A percentile compares a stretch with the other conserved stretches of the same genome.
Conservation (phyloP, 2,888 invertebrate genomes). For the Amiota mariae region DNA sequence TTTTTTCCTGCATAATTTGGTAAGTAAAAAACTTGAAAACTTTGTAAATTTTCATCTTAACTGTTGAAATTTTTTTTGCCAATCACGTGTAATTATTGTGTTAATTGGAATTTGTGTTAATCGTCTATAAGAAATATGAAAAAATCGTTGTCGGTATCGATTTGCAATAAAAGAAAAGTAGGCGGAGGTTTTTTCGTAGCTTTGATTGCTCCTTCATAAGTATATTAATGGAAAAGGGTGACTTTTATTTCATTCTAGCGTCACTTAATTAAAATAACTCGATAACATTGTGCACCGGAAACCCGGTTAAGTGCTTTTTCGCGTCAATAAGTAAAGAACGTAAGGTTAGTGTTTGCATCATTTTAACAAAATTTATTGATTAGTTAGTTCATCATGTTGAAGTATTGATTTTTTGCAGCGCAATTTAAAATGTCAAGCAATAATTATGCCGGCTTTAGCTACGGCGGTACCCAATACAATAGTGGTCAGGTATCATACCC, state of each 20-base stretch:
- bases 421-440: slow-evolving; percentile 76
- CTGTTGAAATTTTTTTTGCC: too few species aligned
- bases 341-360: not conserved
- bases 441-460: slow-evolving; percentile 96
- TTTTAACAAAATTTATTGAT: not conserved
- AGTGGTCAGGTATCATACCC: slow-evolving; percentile 72
- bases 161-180: slow-evolving; percentile 14
- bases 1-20: too few species aligned
- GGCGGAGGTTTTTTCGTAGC: not conserved
- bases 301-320: slow-evolving; percentile 12
- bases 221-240: not conserved
- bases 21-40: too few species aligned
- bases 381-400: not conserved
- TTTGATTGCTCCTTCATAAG: not conserved
- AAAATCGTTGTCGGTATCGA: not conserved
- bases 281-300: not conserved
- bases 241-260: not conserved
- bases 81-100: too few species aligned
- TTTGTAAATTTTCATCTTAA: too few species aligned
- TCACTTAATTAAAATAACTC: not conserved
- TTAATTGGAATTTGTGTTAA: not conserved
- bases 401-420: slow-evolving; percentile 19
- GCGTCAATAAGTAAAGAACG: not conserved
- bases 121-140: not conserved
- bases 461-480: slow-evolving; percentile 93